phyloP scores from a whole-genome alignment of 1,140 invertebrate species.

The Ylistrum balloti region DNA sequence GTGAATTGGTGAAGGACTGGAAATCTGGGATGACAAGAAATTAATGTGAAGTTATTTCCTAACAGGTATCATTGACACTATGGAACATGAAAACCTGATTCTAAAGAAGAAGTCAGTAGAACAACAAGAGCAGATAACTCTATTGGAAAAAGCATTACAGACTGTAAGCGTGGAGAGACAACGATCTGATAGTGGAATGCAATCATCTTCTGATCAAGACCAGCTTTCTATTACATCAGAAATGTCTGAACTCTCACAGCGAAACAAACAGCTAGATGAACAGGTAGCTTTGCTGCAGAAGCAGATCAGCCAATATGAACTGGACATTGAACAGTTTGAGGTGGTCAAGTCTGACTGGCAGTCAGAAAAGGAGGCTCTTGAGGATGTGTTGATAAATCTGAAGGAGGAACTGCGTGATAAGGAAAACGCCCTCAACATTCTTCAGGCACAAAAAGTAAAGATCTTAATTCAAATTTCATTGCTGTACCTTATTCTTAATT shows the following conservation, averaged over 20 bases:
- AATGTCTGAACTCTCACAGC: conserved; percentile 64
- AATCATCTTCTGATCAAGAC: not conserved
- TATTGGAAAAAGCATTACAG: conserved; percentile 71
- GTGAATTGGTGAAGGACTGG: too few relatives aligned
- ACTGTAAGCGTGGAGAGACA: conserved; percentile 64
- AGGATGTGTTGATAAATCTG: conserved; percentile 76
- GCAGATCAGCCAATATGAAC: conserved; percentile 70
- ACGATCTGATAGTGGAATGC: conserved; percentile 49
- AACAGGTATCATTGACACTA: conserved; percentile 81
- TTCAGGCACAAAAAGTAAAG: conserved; percentile 69
- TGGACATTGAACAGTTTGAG: conserved; percentile 75
- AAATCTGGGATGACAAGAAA: too few relatives aligned
- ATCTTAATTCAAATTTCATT: too few relatives aligned
- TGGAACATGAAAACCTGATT: conserved; percentile 83
- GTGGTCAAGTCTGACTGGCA: conserved; percentile 77
- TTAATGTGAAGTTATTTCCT: conserved; percentile 36
- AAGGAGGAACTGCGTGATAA: conserved; percentile 71
- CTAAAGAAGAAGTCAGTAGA: conserved; percentile 76
- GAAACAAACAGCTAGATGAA: conserved; percentile 66
- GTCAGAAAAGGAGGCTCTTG: conserved; percentile 79
- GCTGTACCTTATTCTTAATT: not conserved
- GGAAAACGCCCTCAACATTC: conserved; percentile 69
- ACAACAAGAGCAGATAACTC: conserved; percentile 72
- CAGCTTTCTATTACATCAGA: conserved; percentile 60
- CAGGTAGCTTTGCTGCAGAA: conserved; percentile 65